These are phyloP conservation scores for Stichopus chloronotus DNA, from an alignment of 35 echinoderm and acorn worm species.

Conservation along the genomic window DNA sequence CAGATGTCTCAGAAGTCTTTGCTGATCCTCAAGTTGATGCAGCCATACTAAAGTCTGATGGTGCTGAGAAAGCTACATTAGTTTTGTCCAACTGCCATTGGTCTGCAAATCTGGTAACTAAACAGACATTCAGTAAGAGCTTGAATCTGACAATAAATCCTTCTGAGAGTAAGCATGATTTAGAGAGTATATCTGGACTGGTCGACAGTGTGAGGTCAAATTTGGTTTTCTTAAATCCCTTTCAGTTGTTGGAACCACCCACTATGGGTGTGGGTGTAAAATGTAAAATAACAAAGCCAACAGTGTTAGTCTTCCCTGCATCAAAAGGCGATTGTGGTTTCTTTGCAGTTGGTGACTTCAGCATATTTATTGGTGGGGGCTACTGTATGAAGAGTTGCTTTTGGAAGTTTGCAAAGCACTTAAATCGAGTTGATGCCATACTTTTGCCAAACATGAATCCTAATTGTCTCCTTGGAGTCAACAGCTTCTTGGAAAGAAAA, in stretches of 20 bases:
- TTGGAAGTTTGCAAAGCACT: conserved; percentile 99
- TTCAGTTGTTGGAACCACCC: conserved; percentile 94
- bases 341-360: conserved; percentile 97
- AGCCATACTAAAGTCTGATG: conserved; percentile 64
- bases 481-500: conserved; percentile 91
- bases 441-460: conserved; percentile 85
- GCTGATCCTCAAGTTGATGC: conserved; percentile 73
- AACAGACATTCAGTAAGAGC: conserved; percentile 89
- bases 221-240: conserved; percentile 73
- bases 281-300: conserved; percentile 98
- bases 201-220: conserved; percentile 66
- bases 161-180: conserved; percentile 83
- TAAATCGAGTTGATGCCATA: conserved; percentile 93
- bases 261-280: conserved; percentile 97
- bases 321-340: conserved; percentile 98
- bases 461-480: conserved; percentile 85
- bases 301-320: conserved; percentile 95
- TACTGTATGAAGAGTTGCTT: conserved; percentile 92
- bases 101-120: conserved; percentile 74
- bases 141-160: conserved; percentile 92
- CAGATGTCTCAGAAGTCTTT: conserved; percentile 81
- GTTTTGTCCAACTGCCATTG: conserved; percentile 89
- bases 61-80: conserved; percentile 78
- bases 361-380: conserved; percentile 95
- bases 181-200: conserved; percentile 67